A percentile compares a stretch with the other conserved stretches of the same genome.
Evolutionary conservation across 2,113 vertebrate genomes (phyloP).

Genomic region (Oryzias woworae): DNA sequence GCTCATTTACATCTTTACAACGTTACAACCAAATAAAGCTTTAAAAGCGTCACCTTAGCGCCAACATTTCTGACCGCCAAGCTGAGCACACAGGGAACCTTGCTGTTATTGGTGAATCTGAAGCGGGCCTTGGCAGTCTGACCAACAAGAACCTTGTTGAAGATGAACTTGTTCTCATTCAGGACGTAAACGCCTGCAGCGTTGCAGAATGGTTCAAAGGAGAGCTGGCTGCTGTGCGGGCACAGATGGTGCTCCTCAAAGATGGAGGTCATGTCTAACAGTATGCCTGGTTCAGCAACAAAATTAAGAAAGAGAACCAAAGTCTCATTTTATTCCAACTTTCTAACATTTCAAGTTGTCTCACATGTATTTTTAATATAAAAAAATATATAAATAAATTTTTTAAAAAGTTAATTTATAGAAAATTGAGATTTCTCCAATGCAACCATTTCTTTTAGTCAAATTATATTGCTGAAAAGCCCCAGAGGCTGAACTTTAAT

Average conservation of each 20-base stretch:
- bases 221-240: constrained; percentile 65
- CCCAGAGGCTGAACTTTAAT: too few species aligned
- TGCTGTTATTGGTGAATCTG: constrained; percentile 81
- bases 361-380: too few species aligned
- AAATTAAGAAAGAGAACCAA: background rate
- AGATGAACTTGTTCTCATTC: constrained; percentile 88
- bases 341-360: too few species aligned
- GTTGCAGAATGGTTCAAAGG: constrained; percentile 65
- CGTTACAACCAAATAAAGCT: background rate
- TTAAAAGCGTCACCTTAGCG: constrained; percentile 74
- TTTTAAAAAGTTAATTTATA: too few species aligned
- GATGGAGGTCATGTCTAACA: constrained; percentile 73
- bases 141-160: constrained; percentile 82
- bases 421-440: too few species aligned
- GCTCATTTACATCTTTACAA: background rate
- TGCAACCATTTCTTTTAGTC: too few species aligned
- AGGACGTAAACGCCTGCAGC: constrained; percentile 78
- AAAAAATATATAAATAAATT: too few species aligned
- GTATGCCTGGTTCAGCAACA: constrained; percentile 69
- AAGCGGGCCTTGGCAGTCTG: constrained; percentile 80
- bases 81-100: constrained; percentile 80
- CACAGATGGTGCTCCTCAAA: constrained; percentile 90
- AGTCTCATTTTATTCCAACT: too few species aligned
- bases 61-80: constrained; percentile 72
- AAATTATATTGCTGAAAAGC: too few species aligned